Evolutionary conservation across 2,113 vertebrate species (phyloP).

Genomic region (Orcinus orca): DNA sequence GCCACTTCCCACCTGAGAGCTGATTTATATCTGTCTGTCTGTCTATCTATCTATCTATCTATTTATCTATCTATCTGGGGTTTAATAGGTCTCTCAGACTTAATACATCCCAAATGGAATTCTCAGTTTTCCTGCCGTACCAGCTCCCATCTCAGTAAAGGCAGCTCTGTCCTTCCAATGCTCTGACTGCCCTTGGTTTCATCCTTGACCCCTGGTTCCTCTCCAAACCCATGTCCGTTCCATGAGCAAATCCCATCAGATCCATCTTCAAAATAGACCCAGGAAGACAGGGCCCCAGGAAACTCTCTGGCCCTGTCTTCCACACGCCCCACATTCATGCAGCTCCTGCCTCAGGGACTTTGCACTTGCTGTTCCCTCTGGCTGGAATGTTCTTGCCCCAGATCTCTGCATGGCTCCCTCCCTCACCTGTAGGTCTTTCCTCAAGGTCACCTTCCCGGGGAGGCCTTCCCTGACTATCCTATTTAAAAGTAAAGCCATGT

Average conservation of each 20-base stretch:
- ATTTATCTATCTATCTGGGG: background rate
- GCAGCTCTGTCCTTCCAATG: background rate
- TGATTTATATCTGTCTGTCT: background rate
- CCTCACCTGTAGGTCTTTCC: background rate
- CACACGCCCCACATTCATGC: fast-evolving
- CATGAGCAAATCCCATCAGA: background rate
- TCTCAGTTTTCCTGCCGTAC: background rate
- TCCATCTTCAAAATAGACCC: background rate
- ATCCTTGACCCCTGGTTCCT: background rate
- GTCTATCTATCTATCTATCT: background rate
- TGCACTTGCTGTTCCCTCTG: background rate
- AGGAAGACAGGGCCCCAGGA: background rate
- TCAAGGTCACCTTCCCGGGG: background rate
- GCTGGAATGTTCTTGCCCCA: background rate
- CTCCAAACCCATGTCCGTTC: background rate
- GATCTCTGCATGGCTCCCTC: fast-evolving
- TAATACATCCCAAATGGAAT: background rate
- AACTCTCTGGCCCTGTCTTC: background rate
- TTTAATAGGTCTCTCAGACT: background rate
- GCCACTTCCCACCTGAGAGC: background rate
- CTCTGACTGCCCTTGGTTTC: no score
- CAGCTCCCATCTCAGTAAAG: background rate
- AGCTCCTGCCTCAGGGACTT: background rate
- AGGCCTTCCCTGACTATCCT: background rate
- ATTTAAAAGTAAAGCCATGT: background rate